Percentiles rank a stretch among this genome's conserved stretches.
Conservation (phyloP, 2,888 invertebrate species). For the Mesorhabditis sp. region DNA sequence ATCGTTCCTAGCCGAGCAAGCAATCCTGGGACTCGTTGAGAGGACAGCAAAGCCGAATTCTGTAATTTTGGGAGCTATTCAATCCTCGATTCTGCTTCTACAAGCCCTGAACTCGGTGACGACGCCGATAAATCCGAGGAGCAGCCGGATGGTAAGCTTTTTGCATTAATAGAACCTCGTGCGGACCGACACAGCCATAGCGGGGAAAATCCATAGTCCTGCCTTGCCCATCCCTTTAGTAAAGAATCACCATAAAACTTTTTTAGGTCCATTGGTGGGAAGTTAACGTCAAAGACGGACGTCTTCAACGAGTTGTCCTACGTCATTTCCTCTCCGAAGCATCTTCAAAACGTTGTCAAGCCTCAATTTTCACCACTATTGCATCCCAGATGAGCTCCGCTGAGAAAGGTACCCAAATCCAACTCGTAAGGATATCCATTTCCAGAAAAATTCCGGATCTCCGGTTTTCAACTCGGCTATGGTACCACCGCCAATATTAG, state of each 20-base stretch:
- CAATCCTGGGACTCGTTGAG: neutral
- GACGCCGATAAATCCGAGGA: neutral
- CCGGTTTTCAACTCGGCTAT: neutral
- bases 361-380: slow-evolving; percentile 1
- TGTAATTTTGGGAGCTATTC: neutral
- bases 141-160: neutral
- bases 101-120: neutral
- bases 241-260: too few relatives aligned
- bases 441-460: neutral
- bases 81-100: neutral
- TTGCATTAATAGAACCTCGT: too few relatives aligned
- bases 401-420: neutral
- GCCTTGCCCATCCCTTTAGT: too few relatives aligned
- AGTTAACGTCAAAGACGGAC: neutral
- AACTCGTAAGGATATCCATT: neutral
- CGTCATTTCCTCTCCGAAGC: neutral
- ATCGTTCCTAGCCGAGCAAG: slow-evolving; percentile 3
- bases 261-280: slow-evolving; percentile 3
- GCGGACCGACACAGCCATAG: too few relatives aligned
- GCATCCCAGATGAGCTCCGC: slow-evolving; percentile 1
- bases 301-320: slow-evolving; percentile 4
- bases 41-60: neutral
- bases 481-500: neutral
- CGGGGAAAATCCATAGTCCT: too few relatives aligned
- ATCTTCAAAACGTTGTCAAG: neutral